A percentile compares a stretch with the other conserved stretches of the same genome.
Evolutionary conservation across 2,888 invertebrate species (phyloP).

Genomic region (Deilephila porcellus): DNA sequence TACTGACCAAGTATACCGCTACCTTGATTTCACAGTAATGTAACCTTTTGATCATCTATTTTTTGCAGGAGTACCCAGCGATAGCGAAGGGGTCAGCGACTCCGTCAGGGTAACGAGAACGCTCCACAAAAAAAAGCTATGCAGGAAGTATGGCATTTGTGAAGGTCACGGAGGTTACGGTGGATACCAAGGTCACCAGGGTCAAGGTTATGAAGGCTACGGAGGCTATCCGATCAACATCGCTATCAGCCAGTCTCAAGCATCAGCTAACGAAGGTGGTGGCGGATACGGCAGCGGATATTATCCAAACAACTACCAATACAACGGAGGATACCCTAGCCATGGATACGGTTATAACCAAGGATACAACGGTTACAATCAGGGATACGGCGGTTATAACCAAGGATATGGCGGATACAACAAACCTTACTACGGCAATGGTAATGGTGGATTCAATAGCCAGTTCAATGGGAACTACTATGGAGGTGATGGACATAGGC

Average conservation of each 20-base stretch:
- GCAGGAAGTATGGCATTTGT: constrained; percentile 66
- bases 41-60: constrained; percentile 21
- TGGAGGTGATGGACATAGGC: constrained; percentile 55
- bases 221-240: constrained; percentile 70
- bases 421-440: constrained; percentile 62
- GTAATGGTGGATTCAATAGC: constrained; percentile 64
- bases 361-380: constrained; percentile 33
- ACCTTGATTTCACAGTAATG: background rate
- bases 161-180: constrained; percentile 42
- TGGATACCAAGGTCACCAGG: constrained; percentile 47
- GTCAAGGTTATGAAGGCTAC: constrained; percentile 41
- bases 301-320: constrained; percentile 66
- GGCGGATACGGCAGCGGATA: constrained; percentile 49
- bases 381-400: constrained; percentile 40
- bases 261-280: constrained; percentile 54
- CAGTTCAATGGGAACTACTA: constrained; percentile 78
- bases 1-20: background rate
- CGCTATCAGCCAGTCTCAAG: constrained; percentile 78
- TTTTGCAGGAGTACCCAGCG: constrained; percentile 51
- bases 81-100: constrained; percentile 41
- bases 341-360: constrained; percentile 39
- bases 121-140: constrained; percentile 57
- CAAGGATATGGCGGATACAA: constrained; percentile 45
- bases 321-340: constrained; percentile 50
- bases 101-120: constrained; percentile 56